Conservation (phyloP, 2,888 invertebrate species). For the Augochlorella aurata region DNA sequence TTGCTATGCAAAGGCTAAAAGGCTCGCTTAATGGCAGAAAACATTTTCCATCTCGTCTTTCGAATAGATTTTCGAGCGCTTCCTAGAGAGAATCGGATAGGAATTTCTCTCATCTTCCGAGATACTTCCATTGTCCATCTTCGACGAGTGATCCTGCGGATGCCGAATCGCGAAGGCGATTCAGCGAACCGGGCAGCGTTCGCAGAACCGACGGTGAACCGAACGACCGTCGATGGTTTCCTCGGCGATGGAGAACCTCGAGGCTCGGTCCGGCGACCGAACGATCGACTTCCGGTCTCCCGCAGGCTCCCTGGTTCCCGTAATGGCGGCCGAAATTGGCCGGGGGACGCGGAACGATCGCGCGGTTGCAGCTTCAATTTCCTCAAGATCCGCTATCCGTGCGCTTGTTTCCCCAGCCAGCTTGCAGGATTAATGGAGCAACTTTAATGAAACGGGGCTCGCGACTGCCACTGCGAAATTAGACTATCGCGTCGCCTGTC, state of each 20-base stretch:
- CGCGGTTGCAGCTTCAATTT: slow-evolving; percentile 1
- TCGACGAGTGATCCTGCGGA: background rate
- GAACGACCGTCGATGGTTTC: background rate
- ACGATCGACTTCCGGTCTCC: background rate
- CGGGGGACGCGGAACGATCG: background rate
- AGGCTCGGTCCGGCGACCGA: background rate
- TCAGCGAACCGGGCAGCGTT: background rate
- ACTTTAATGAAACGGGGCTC: slow-evolving; percentile 38
- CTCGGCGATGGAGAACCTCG: background rate
- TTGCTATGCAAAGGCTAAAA: no score
- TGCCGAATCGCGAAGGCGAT: background rate
- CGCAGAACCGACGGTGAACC: background rate
- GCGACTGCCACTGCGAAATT: slow-evolving; percentile 20
- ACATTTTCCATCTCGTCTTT: no score
- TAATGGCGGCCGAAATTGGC: background rate
- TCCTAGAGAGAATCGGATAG: background rate
- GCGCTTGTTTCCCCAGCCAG: slow-evolving; percentile 21
- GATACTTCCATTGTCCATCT: background rate
- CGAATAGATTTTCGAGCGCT: no score
- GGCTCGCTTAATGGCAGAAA: no score
- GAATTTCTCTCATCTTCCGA: background rate
- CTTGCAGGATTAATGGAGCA: slow-evolving; percentile 50
- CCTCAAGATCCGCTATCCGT: background rate
- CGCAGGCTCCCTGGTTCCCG: background rate
- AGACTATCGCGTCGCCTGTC: slow-evolving; percentile 27